Evolutionary conservation across 2,888 invertebrate species (phyloP).

Genomic region (Caradrina kadenii): DNA sequence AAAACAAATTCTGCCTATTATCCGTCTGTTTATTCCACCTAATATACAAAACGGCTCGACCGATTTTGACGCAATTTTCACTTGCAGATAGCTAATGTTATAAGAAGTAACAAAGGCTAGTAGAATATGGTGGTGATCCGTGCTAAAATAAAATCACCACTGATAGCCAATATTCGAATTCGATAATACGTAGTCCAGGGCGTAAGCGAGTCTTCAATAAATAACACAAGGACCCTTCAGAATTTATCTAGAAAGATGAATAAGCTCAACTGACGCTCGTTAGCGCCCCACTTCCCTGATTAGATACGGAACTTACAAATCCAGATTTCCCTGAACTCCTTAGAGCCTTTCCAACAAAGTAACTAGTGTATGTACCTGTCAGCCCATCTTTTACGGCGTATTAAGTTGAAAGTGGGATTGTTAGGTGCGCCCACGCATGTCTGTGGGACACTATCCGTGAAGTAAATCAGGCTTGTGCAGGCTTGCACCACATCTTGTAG

Average conservation of each 20-base stretch:
- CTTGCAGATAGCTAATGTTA: too few species aligned
- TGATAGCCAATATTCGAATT: too few species aligned
- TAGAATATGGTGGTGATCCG: too few species aligned
- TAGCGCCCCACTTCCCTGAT: constrained; percentile 42
- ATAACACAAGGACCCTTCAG: neutral
- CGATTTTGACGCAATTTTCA: too few species aligned
- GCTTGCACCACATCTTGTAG: constrained; percentile 77
- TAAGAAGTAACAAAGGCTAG: too few species aligned
- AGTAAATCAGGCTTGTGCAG: constrained; percentile 81
- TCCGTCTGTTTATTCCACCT: too few species aligned
- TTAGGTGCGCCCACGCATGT: constrained; percentile 70
- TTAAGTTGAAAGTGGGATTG: constrained; percentile 66
- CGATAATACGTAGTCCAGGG: too few species aligned
- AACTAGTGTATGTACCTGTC: constrained; percentile 62
- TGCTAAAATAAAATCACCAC: too few species aligned
- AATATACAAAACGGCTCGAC: too few species aligned
- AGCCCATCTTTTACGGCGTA: constrained; percentile 66
- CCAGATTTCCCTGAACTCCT: constrained; percentile 34
- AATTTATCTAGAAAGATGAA: constrained; percentile 19
- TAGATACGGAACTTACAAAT: constrained; percentile 35
- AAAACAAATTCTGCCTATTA: too few species aligned
- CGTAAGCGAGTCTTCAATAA: neutral
- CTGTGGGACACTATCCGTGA: constrained; percentile 71
- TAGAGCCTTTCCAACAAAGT: constrained; percentile 32
- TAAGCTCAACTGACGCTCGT: constrained; percentile 34